A percentile compares a stretch with the other conserved stretches of the same genome.
phyloP scores from a whole-genome alignment of 2,113 vertebrate genomes.

The Oenanthe oenanthe region DNA sequence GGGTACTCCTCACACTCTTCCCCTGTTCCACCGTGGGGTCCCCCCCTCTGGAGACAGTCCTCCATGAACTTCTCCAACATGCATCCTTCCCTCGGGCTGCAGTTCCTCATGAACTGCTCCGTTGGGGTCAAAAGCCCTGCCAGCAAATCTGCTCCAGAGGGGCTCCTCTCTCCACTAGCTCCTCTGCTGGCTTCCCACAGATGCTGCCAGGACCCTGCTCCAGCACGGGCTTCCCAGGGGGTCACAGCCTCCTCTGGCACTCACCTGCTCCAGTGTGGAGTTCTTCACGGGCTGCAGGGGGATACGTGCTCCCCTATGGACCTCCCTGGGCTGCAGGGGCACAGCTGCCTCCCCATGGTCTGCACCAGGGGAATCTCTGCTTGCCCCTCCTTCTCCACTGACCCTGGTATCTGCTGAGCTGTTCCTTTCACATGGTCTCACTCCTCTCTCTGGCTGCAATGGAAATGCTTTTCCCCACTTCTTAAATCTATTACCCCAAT shows the following conservation, averaged over 20 bases:
- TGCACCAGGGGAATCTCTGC: neutral
- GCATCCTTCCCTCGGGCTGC: neutral
- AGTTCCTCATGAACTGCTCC: neutral
- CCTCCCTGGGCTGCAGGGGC: neutral
- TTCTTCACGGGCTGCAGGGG: neutral
- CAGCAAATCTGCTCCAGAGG: neutral
- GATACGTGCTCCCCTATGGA: no score
- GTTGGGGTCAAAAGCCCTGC: no score
- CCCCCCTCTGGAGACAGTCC: rapidly evolving
- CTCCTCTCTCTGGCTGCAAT: neutral
- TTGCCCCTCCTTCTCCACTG: neutral
- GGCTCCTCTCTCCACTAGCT: neutral
- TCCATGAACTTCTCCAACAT: neutral
- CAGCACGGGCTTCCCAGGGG: neutral
- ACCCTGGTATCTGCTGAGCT: neutral
- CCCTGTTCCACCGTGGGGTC: neutral
- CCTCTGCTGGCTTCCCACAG: neutral
- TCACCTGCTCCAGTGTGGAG: neutral
- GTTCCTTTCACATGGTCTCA: neutral
- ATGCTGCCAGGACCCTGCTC: neutral
- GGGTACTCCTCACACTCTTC: neutral
- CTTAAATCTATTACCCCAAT: neutral
- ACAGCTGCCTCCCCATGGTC: neutral
- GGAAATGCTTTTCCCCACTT: neutral
- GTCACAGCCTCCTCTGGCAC: neutral